These are phyloP conservation scores for Onchidella celtica DNA, from an alignment of 2,888 invertebrate genomes.

Conservation along the genomic window DNA sequence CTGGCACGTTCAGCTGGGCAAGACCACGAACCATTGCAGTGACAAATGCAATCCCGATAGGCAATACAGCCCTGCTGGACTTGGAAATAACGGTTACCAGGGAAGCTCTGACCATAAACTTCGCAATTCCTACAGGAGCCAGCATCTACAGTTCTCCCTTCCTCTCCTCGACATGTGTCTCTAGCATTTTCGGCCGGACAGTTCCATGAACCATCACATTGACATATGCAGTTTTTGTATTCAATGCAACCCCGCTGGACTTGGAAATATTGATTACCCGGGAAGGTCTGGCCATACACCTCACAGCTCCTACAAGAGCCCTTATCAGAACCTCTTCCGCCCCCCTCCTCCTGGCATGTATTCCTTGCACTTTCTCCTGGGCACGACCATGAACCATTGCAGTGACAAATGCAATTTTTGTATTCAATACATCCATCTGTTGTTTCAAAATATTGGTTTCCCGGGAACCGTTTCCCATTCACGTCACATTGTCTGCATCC, in stretches of 20 bases:
- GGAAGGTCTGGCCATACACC: neutral
- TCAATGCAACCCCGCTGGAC: constrained; percentile 64
- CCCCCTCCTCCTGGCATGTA: constrained; percentile 48
- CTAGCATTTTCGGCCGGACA: constrained; percentile 60
- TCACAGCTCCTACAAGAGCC: neutral
- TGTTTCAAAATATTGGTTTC: constrained; percentile 61
- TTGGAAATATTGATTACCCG: constrained; percentile 56
- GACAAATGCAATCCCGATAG: constrained; percentile 64
- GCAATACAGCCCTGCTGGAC: constrained; percentile 58
- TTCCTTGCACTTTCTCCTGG: constrained; percentile 55
- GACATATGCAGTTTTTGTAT: constrained; percentile 66
- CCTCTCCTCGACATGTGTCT: constrained; percentile 57
- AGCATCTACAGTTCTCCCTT: neutral
- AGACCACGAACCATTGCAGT: constrained; percentile 70
- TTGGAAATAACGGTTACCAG: constrained; percentile 59
- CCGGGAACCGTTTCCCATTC: constrained; percentile 54
- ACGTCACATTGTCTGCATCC: constrained; percentile 32
- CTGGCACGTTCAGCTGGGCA: constrained; percentile 65
- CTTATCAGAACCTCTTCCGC: neutral
- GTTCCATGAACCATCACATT: constrained; percentile 70
- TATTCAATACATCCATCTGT: constrained; percentile 66
- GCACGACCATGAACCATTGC: constrained; percentile 67
- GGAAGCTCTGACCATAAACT: constrained; percentile 50
- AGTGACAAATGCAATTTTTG: constrained; percentile 66
- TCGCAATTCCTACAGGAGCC: constrained; percentile 39